Conservation (phyloP, 2,113 vertebrate genomes). For the Probosciger aterrimus region DNA sequence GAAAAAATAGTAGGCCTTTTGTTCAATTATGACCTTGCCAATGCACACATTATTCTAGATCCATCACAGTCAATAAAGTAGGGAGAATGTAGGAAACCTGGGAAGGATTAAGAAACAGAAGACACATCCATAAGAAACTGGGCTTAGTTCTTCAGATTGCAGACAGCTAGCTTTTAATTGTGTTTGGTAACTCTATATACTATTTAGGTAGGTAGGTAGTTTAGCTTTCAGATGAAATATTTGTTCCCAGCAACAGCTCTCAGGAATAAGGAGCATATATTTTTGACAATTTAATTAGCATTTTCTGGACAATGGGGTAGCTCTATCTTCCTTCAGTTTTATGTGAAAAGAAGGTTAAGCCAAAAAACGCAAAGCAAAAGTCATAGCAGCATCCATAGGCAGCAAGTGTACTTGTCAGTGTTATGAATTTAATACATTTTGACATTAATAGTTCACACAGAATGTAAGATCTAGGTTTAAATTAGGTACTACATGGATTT, state of each 20-base stretch:
- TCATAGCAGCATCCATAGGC: constrained; percentile 3
- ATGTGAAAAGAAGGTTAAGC: neutral
- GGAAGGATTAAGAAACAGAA: neutral
- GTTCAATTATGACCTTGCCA: neutral
- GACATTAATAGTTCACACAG: constrained; percentile 4
- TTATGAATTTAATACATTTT: constrained; percentile 15
- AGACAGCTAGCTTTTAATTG: neutral
- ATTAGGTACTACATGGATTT: neutral
- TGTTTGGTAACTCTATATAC: neutral
- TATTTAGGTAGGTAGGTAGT: neutral
- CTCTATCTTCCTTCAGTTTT: neutral
- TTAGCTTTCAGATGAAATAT: neutral
- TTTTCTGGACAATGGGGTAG: neutral
- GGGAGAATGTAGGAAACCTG: neutral
- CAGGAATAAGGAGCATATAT: neutral
- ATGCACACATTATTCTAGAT: neutral
- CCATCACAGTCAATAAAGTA: neutral
- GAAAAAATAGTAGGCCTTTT: neutral
- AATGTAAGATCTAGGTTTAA: constrained; percentile 5
- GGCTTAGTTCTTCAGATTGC: neutral
- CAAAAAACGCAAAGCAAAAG: neutral
- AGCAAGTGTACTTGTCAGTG: constrained; percentile 17
- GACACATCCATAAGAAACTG: neutral
- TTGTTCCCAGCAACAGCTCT: neutral
- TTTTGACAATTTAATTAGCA: neutral